A percentile compares a stretch with the other conserved stretches of the same genome.
Conservation (phyloP, 2,113 vertebrate genomes). For the Erythrocercus mccallii region DNA sequence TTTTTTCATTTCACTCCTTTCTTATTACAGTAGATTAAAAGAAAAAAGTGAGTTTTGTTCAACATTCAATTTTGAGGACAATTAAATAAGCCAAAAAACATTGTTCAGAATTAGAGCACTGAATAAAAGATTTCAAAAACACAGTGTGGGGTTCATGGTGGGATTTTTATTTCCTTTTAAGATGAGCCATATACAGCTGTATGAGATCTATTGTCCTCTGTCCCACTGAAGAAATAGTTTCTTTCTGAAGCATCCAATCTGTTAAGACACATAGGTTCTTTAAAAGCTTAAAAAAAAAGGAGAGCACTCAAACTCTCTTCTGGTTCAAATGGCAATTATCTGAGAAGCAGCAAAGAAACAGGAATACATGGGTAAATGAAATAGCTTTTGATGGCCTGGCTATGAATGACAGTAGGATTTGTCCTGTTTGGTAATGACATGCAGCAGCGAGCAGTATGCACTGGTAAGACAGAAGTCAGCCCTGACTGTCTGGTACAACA, state of each 20-base stretch:
- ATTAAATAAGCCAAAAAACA: conserved; percentile 66
- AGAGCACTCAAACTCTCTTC: conserved; percentile 17
- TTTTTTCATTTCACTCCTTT: conserved; percentile 59
- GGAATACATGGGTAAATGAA: conserved; percentile 36
- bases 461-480: not conserved
- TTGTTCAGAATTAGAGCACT: conserved; percentile 59
- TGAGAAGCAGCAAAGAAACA: conserved; percentile 19
- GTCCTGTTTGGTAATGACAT: not conserved
- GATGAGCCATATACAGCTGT: conserved; percentile 43
- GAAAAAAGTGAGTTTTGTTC: conserved; percentile 44
- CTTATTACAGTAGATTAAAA: conserved; percentile 61
- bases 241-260: conserved; percentile 33
- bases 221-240: conserved; percentile 44
- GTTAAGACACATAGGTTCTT: conserved; percentile 38
- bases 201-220: conserved; percentile 52
- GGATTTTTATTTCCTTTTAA: conserved; percentile 55
- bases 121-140: conserved; percentile 60
- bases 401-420: not conserved
- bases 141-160: conserved; percentile 48
- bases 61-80: conserved; percentile 51
- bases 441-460: not conserved
- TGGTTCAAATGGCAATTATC: conserved; percentile 41
- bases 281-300: conserved; percentile 25
- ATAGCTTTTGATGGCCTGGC: conserved; percentile 20
- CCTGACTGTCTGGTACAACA: not conserved